A percentile compares a stretch with the other conserved stretches of the same genome.
phyloP scores from a whole-genome alignment of 2,888 invertebrate species.

The Xanthostigma xanthostigma region DNA sequence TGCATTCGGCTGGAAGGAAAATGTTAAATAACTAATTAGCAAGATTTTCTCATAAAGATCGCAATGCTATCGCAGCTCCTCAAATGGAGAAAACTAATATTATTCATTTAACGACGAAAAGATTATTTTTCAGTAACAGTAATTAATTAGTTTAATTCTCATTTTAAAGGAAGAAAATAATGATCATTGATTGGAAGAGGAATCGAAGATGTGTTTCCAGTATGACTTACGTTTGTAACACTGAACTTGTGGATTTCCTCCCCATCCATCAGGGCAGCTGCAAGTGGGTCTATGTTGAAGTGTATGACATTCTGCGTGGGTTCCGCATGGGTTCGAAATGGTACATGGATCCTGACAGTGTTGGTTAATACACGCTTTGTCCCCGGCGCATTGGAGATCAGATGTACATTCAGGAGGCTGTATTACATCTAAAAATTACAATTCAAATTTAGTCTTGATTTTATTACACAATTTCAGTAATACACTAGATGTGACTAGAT shows the following conservation, averaged over 20 bases:
- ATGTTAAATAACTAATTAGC: slow-evolving; percentile 7
- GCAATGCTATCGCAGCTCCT: too few species aligned
- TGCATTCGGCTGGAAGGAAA: slow-evolving; percentile 57
- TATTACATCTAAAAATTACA: not conserved
- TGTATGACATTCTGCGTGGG: slow-evolving; percentile 64
- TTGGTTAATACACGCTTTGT: slow-evolving; percentile 64
- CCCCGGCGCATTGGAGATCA: slow-evolving; percentile 60
- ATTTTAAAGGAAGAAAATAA: too few species aligned
- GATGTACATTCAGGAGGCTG: slow-evolving; percentile 48
- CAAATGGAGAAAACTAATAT: too few species aligned
- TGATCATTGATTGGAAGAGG: not conserved
- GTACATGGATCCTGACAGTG: slow-evolving; percentile 70
- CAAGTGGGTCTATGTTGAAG: slow-evolving; percentile 68
- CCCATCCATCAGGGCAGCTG: slow-evolving; percentile 70
- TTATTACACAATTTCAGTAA: not conserved
- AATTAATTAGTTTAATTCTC: too few species aligned
- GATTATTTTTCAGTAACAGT: too few species aligned
- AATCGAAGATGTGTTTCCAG: too few species aligned
- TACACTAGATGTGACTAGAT: too few species aligned
- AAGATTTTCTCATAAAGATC: too few species aligned
- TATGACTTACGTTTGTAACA: slow-evolving; percentile 69
- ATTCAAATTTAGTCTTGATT: not conserved
- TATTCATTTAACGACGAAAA: too few species aligned
- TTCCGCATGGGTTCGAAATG: slow-evolving; percentile 63
- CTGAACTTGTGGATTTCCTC: slow-evolving; percentile 71